phyloP scores from a whole-genome alignment of 2,797 vertebrate genomes.

The Microcaecilia unicolor region DNA sequence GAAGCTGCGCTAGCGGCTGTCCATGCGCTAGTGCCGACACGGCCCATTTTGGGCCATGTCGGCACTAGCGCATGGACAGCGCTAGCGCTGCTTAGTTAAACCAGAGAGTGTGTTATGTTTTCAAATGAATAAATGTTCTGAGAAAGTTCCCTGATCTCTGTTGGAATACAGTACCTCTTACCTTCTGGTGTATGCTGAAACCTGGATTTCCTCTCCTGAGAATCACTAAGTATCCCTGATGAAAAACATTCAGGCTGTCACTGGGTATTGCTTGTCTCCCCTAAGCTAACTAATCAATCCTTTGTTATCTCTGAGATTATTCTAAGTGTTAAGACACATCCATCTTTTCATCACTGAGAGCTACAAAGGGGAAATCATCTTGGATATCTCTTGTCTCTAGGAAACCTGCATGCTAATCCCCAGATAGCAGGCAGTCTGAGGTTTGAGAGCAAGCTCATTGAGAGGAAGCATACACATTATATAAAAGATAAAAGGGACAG shows the following conservation, averaged over 20 bases:
- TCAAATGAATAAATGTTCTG: slow-evolving; percentile 1
- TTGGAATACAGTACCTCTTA: background rate
- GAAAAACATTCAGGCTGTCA: slow-evolving; percentile 10
- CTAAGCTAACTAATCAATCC: slow-evolving; percentile 4
- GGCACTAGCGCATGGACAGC: too few species aligned
- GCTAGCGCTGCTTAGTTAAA: too few species aligned
- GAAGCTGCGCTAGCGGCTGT: too few species aligned
- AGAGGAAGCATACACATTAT: too few species aligned
- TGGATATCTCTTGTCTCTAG: too few species aligned
- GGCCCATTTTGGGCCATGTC: too few species aligned
- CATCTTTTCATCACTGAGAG: background rate
- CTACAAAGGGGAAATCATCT: too few species aligned
- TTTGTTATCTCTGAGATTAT: slow-evolving; percentile 1
- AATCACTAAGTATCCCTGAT: slow-evolving; percentile 13
- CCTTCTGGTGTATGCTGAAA: background rate
- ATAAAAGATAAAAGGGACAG: too few species aligned
- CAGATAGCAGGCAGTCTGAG: too few species aligned
- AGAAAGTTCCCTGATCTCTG: slow-evolving; percentile 9
- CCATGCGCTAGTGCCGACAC: too few species aligned
- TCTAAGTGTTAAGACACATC: background rate
- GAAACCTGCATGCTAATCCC: too few species aligned
- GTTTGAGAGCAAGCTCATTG: too few species aligned
- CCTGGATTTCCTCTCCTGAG: background rate
- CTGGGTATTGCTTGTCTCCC: slow-evolving; percentile 4
- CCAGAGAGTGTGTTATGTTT: background rate